A percentile compares a stretch with the other conserved stretches of the same genome.
Evolutionary conservation across 92 coral and sea anemone genomes (phyloP).

Genomic region (Palythoa heliodiscus): DNA sequence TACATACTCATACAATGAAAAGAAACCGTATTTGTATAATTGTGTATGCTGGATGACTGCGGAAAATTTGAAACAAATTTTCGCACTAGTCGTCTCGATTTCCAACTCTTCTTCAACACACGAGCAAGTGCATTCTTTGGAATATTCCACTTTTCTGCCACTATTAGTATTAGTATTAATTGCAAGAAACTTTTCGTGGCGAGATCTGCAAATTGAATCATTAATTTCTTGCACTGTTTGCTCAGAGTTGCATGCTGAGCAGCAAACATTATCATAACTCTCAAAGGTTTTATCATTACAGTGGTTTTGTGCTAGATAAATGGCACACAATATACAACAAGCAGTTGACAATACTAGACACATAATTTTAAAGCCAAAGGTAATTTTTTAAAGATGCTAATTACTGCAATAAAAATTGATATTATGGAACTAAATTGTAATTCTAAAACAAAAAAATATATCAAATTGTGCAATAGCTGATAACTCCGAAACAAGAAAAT

Average conservation of each 20-base stretch:
- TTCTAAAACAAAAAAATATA: too few relatives aligned
- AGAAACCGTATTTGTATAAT: not conserved
- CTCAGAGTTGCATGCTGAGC: constrained; percentile 6
- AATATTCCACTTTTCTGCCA: constrained; percentile 10
- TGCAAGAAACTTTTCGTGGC: constrained; percentile 12
- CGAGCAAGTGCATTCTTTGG: constrained; percentile 25
- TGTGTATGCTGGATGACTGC: constrained; percentile 10
- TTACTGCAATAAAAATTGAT: too few relatives aligned
- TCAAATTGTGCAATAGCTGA: too few relatives aligned
- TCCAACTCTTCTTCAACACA: not conserved
- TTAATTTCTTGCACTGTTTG: constrained; percentile 11
- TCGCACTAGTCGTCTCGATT: not conserved
- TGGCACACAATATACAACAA: constrained; percentile 10
- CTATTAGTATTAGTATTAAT: not conserved
- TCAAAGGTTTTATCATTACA: constrained; percentile 11
- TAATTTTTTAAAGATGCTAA: too few relatives aligned
- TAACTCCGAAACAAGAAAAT: too few relatives aligned
- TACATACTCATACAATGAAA: constrained; percentile 5
- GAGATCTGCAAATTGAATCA: constrained; percentile 6
- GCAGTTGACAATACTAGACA: constrained; percentile 9
- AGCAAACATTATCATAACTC: constrained; percentile 22
- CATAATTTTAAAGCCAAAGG: constrained; percentile 11
- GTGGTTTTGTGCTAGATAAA: constrained; percentile 13
- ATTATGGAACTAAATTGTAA: too few relatives aligned
- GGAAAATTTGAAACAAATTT: constrained; percentile 12